A percentile compares a stretch with the other conserved stretches of the same genome.
Evolutionary conservation across 2,888 invertebrate genomes (phyloP).

Genomic region (Chaitophorus viminalis): DNA sequence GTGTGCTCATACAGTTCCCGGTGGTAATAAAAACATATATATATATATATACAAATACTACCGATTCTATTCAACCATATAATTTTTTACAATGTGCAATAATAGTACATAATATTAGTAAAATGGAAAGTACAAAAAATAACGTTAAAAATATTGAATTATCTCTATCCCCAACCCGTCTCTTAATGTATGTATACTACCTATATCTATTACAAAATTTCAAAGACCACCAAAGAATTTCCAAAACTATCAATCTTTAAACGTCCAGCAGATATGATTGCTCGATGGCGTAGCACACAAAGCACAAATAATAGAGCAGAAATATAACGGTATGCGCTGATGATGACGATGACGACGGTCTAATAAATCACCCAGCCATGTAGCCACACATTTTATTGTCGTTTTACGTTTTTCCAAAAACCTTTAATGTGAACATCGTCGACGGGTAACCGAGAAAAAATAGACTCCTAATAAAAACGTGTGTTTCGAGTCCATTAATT

Average conservation of each 20-base stretch:
- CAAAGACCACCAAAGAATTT: constrained; percentile 24
- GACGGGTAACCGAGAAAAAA: not conserved
- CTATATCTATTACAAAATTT: not conserved
- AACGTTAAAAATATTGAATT: constrained; percentile 29
- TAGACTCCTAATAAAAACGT: constrained; percentile 16
- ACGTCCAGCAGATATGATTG: not conserved
- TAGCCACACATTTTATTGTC: constrained; percentile 35
- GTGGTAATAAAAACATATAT: constrained; percentile 26
- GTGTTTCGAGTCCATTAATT: constrained; percentile 42
- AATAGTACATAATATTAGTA: not conserved
- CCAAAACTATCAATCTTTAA: constrained; percentile 45
- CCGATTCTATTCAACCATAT: not conserved
- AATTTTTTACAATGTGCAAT: not conserved
- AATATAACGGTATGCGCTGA: constrained; percentile 17
- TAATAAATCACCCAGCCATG: constrained; percentile 36
- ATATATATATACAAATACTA: too few species aligned
- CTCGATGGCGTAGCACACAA: not conserved
- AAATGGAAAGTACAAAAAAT: not conserved
- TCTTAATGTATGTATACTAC: not conserved
- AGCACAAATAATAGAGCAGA: constrained; percentile 35
- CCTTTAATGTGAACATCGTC: not conserved
- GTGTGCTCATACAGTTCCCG: not conserved
- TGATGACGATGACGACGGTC: not conserved
- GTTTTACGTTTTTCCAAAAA: not conserved
- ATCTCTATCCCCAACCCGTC: not conserved